phyloP scores from a whole-genome alignment of 2,797 vertebrate species.

The Acestrorhynchus altus region DNA sequence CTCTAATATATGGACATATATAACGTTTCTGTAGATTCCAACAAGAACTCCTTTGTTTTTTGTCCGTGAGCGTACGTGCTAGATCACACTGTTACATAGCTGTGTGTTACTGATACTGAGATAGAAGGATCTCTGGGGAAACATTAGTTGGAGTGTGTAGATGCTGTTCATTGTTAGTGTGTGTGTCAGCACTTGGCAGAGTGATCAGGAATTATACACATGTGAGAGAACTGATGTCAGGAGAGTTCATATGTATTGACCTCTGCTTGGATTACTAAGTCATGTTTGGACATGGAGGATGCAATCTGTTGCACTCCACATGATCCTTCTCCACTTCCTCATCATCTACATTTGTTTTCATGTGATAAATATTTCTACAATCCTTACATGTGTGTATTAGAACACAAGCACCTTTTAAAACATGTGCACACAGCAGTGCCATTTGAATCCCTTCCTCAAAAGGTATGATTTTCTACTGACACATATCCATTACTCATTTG shows the following conservation, averaged over 20 bases:
- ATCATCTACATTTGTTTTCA: neutral
- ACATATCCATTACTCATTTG: neutral
- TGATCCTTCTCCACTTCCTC: neutral
- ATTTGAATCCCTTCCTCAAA: neutral
- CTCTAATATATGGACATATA: too few species aligned
- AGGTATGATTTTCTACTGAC: neutral
- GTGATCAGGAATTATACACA: neutral
- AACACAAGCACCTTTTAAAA: neutral
- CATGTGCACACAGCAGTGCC: neutral
- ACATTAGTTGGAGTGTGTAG: conserved; percentile 15
- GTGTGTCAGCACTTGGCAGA: neutral
- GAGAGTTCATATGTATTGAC: conserved; percentile 16
- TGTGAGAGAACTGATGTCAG: neutral
- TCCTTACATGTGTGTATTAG: neutral
- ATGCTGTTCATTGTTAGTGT: conserved; percentile 1
- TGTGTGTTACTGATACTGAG: conserved; percentile 3
- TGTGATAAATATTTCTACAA: neutral
- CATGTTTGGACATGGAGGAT: neutral
- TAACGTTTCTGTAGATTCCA: too few species aligned
- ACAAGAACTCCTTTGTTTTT: too few species aligned
- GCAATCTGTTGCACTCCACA: neutral
- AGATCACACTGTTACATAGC: conserved; percentile 15
- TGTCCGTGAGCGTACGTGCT: conserved; percentile 43
- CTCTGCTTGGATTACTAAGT: neutral
- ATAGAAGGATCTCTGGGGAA: neutral